Evolutionary conservation across 1,140 invertebrate species (phyloP).

Genomic region (Pinna nobilis): DNA sequence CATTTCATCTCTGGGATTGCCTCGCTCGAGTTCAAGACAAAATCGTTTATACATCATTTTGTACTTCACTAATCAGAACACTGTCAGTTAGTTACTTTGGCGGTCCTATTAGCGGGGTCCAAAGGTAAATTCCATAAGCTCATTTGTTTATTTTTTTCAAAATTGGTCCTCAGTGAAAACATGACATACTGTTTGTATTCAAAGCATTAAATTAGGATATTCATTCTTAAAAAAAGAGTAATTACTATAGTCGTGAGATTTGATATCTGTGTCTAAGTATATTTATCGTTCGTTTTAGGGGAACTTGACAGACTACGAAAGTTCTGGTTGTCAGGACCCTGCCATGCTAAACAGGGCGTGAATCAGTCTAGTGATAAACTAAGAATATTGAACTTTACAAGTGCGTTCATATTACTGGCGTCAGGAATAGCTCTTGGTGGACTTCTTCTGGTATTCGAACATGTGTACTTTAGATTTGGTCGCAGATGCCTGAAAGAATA

Average conservation of each 20-base stretch:
- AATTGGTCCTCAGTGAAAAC: no score
- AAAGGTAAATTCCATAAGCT: no score
- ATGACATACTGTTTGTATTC: no score
- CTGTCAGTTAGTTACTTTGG: no score
- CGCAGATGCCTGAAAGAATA: constrained; percentile 91
- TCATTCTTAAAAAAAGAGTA: background rate
- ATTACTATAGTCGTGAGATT: background rate
- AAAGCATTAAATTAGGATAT: background rate
- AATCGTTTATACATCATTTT: no score
- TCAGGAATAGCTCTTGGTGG: constrained; percentile 93
- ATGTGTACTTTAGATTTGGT: constrained; percentile 94
- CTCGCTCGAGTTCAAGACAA: no score
- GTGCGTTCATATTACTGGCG: constrained; percentile 94
- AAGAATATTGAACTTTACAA: constrained; percentile 96
- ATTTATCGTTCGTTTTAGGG: constrained; percentile 75
- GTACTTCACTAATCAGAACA: no score
- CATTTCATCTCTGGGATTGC: no score
- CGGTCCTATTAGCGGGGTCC: no score
- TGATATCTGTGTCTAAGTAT: background rate
- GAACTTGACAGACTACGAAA: constrained; percentile 95
- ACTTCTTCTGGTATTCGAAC: constrained; percentile 89
- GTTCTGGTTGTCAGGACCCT: constrained; percentile 98
- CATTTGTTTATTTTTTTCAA: no score
- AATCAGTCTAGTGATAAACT: constrained; percentile 84
- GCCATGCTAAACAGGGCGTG: constrained; percentile 81